Base-by-base conservation (phyloP, 2,888 invertebrate species). In the Strigamia maritima region DNA sequence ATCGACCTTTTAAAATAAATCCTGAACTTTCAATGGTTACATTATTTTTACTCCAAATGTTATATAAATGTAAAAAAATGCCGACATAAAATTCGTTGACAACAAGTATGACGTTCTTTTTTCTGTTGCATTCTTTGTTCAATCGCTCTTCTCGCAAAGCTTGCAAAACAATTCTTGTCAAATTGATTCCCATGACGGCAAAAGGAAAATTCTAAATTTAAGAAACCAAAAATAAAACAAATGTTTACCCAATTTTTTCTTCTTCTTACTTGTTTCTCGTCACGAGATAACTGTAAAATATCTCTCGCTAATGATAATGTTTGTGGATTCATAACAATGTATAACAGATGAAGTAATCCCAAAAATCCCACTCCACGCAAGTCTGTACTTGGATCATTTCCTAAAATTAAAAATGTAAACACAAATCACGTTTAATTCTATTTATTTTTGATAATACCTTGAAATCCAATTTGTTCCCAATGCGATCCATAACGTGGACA, bases 381-480 rank as follows among this genome's bases (percentile, higher is more conserved):
- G 83, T 89, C 89, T 24, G 89, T 89, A 12, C 87, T 86, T 76
- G 89, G 89, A 83, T 89, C 89, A 76, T 83, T 86, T 80, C 83
- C 79, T 82, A 77, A 74, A 77, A 75, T 35, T 2, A 38, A 31
- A 75, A 78, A 65, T 65, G 7, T 80, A 26, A 44, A 79, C n/a
- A n/a, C 22, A 19, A 49, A 10, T 28, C 3, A 77, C 24, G 74
- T 76, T 40, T 24, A 26, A 70, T 19, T 35, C 31, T 22, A 38
- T 12, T 44, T 12, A 16, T n/a, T 65, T 24, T 16, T 16, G 28
- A 78, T 4, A 28, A 70, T 80, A 86, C 87, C 87, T 85, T 89
- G 89, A 83, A 89, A 89, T 16, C 89, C 89, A 79, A 89, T 87
- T 70, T 85, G 85, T 82, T 89, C 89, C 89, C 89, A 89, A 82